Evolutionary conservation across 1,140 invertebrate genomes (phyloP).

Genomic region (Teleogryllus occipitalis): DNA sequence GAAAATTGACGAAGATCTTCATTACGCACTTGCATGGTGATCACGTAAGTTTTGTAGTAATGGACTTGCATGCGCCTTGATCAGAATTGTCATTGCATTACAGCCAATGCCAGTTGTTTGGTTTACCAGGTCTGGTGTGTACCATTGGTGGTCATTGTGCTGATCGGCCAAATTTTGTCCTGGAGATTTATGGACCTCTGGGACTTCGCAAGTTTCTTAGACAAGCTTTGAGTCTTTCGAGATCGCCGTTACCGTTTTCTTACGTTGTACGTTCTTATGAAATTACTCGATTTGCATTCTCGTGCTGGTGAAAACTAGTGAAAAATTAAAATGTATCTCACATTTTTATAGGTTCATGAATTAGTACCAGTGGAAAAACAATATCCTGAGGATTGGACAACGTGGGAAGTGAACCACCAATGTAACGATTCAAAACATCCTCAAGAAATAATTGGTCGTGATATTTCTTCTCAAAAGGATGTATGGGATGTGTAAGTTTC

Average conservation of each 20-base stretch:
- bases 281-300: too few species aligned
- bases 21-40: conserved; percentile 46
- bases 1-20: conserved; percentile 42
- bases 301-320: too few species aligned
- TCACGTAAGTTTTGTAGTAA: conserved; percentile 31
- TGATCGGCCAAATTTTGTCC: conserved; percentile 27
- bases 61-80: not conserved
- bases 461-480: conserved; percentile 27
- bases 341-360: conserved; percentile 31
- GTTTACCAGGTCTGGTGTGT: conserved; percentile 41
- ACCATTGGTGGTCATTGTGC: conserved; percentile 31
- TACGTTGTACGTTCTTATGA: conserved; percentile 30
- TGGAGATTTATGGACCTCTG: conserved; percentile 39
- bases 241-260: conserved; percentile 33
- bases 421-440: conserved; percentile 29
- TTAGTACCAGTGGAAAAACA: conserved; percentile 32
- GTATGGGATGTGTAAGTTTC: conserved; percentile 34
- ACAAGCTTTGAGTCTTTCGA: conserved; percentile 33
- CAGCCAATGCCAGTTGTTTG: conserved; percentile 35
- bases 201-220: conserved; percentile 35
- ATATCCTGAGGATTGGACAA: conserved; percentile 31
- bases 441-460: conserved; percentile 31
- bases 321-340: not conserved
- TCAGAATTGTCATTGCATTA: not conserved
- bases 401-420: conserved; percentile 23